Evolutionary conservation across 2,113 vertebrate species (phyloP).

Genomic region (Podilymbus podiceps): DNA sequence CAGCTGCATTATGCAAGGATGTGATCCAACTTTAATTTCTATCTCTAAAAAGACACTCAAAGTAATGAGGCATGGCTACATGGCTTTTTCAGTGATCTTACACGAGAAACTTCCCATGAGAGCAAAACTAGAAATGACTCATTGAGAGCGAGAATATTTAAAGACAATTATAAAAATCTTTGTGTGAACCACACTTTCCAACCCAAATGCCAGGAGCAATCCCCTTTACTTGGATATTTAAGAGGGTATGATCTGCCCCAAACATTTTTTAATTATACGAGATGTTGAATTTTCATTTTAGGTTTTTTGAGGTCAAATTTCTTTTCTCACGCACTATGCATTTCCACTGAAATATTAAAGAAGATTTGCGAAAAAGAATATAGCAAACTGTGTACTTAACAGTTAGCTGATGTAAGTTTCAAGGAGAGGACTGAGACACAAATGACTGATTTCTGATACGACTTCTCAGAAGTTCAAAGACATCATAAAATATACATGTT

Average conservation of each 20-base stretch:
- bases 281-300: neutral
- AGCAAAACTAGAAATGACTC: neutral
- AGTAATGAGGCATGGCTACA: neutral
- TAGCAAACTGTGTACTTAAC: neutral
- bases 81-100: neutral
- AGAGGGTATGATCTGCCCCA: neutral
- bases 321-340: neutral
- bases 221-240: neutral
- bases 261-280: neutral
- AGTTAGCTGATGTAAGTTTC: neutral
- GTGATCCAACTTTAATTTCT: neutral
- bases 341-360: neutral
- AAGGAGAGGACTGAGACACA: neutral
- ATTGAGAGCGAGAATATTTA: neutral
- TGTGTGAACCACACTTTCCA: neutral
- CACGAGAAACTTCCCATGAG: neutral
- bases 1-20: neutral
- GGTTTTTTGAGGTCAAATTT: neutral
- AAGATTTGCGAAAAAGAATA: neutral
- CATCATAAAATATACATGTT: neutral
- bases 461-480: neutral
- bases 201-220: neutral
- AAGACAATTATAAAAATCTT: neutral
- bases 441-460: neutral
- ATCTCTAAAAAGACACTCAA: neutral